These are phyloP conservation scores for Rhegmatorhina hoffmannsi DNA, from an alignment of 2,113 vertebrate species.

Conservation along the genomic window DNA sequence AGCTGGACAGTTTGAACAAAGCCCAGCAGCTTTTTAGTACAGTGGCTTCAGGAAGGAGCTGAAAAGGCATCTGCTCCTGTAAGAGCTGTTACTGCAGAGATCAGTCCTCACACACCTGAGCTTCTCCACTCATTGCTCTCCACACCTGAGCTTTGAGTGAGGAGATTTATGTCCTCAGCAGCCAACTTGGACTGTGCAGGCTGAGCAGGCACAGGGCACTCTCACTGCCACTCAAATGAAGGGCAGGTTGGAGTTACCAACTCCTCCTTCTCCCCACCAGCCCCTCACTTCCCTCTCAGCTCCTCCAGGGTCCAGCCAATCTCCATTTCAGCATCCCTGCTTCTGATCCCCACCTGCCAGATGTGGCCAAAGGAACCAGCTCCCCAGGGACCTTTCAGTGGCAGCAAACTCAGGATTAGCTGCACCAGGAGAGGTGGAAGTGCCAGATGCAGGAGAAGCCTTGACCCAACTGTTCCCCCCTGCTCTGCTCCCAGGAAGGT, in stretches of 20 bases:
- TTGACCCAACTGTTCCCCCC: accelerated
- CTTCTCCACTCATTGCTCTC: not conserved
- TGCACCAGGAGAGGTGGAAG: accelerated
- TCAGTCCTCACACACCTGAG: not conserved
- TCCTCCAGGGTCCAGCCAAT: not conserved
- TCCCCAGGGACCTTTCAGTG: not conserved
- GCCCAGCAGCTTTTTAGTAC: not conserved
- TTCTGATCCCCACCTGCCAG: not conserved
- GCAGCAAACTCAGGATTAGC: not conserved
- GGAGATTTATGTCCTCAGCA: not conserved
- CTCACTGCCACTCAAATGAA: not conserved
- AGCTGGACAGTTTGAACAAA: not conserved
- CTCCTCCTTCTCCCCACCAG: not conserved
- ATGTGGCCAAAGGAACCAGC: not conserved
- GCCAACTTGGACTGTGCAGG: not conserved
- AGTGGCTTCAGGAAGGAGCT: not conserved
- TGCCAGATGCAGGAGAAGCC: not conserved
- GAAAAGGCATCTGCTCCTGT: not conserved
- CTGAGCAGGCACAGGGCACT: not conserved
- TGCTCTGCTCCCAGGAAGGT: accelerated
- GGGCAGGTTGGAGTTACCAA: not conserved
- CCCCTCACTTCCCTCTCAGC: not conserved
- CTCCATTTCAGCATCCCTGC: not conserved
- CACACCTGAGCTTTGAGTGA: not conserved
- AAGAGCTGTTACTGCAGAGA: not conserved